Conservation (phyloP, 1,140 invertebrate genomes). For the Zaprionus ghesquierei region DNA sequence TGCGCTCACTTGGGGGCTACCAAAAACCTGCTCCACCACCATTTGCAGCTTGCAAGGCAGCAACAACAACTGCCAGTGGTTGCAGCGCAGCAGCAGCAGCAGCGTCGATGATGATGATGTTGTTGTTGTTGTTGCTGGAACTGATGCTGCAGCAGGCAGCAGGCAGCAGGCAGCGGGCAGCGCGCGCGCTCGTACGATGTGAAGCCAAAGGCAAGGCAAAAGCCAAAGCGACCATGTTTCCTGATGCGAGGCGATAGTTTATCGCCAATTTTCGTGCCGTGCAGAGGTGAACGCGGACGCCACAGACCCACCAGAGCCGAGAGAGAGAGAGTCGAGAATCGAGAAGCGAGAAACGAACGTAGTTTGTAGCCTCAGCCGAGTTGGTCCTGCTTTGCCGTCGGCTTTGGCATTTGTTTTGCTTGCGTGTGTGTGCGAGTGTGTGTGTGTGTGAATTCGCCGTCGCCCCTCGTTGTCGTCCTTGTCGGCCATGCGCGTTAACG, state of each 20-base stretch:
- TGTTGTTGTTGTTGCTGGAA: slow-evolving; percentile 8
- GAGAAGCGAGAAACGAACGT: background rate
- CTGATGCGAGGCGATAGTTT: slow-evolving; percentile 83
- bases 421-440: slow-evolving; percentile 11
- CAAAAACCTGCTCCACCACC: slow-evolving; percentile 77
- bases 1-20: slow-evolving; percentile 45
- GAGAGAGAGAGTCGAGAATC: background rate
- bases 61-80: slow-evolving; percentile 19
- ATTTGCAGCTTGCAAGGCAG: slow-evolving; percentile 69
- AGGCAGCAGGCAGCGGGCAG: slow-evolving; percentile 29
- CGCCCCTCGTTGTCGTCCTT: slow-evolving; percentile 18
- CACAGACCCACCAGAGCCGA: slow-evolving; percentile 37
- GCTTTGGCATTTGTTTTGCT: slow-evolving; percentile 20
- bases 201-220: slow-evolving; percentile 1
- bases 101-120: slow-evolving; percentile 14
- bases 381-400: slow-evolving; percentile 25
- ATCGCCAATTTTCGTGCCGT: slow-evolving; percentile 83
- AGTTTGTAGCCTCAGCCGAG: background rate
- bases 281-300: slow-evolving; percentile 83
- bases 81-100: slow-evolving; percentile 19
- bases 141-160: slow-evolving; percentile 10
- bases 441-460: slow-evolving; percentile 29
- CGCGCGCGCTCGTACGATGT: slow-evolving; percentile 50
- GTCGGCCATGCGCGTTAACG: slow-evolving; percentile 76
- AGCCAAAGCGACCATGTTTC: slow-evolving; percentile 79